Evolutionary conservation across 1,140 invertebrate genomes (phyloP).

Genomic region (Dendroctonus valens): DNA sequence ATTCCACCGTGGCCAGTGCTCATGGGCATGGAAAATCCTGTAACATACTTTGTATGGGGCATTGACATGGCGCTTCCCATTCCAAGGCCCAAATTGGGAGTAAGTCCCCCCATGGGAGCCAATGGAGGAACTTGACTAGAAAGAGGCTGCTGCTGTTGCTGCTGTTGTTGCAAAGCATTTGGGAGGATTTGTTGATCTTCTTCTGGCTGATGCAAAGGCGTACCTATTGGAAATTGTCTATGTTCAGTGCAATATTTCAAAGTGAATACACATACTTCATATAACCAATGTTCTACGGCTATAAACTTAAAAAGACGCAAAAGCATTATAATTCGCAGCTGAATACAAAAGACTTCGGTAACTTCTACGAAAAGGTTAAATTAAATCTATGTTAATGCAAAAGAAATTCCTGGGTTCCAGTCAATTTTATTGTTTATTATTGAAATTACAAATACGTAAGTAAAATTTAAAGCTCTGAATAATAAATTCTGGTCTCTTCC

Average conservation of each 20-base stretch:
- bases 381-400: too few species aligned
- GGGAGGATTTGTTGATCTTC: constrained; percentile 85
- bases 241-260: neutral
- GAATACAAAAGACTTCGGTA: too few species aligned
- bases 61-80: constrained; percentile 57
- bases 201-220: constrained; percentile 86
- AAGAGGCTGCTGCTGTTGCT: constrained; percentile 52
- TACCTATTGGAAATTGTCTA: constrained; percentile 46
- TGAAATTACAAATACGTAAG: too few species aligned
- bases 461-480: too few species aligned
- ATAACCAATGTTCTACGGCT: too few species aligned
- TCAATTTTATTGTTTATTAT: too few species aligned
- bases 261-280: too few species aligned
- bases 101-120: constrained; percentile 58
- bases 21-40: constrained; percentile 66
- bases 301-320: too few species aligned
- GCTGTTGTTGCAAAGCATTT: constrained; percentile 71
- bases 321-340: too few species aligned
- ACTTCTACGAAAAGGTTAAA: too few species aligned
- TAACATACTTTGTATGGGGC: constrained; percentile 69
- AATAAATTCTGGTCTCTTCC: too few species aligned
- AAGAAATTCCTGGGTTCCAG: too few species aligned
- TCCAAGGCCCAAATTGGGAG: constrained; percentile 53
- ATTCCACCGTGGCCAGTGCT: constrained; percentile 59
- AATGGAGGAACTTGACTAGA: constrained; percentile 55